Base-by-base conservation (phyloP, 2,888 invertebrate species). In the Hermodice carunculata region DNA sequence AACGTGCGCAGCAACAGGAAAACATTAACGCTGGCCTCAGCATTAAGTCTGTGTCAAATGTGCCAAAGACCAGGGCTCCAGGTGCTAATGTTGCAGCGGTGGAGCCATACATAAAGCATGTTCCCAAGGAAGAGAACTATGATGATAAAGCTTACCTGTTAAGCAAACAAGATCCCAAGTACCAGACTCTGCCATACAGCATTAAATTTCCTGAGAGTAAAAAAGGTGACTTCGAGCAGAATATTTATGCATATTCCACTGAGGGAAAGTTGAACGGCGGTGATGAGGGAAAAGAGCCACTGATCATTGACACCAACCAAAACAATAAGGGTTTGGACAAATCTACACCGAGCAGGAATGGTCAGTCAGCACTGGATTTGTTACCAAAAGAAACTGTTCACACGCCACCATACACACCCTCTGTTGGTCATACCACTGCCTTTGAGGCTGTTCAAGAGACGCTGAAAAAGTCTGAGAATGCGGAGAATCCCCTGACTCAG, bases 181-280 rank as follows among this genome's bases (percentile, higher is more conserved):
- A 94, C 88, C 95, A 95, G 88, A 94, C 94, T 31, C 88, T 95
- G 86, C 95, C 95, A 76, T 93, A 94, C 87, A 95, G 92, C 84
- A 94, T 93, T 40, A 95, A 94, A 87, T 93, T 94, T 85, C 70
- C 77, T 29, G 60, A 56, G 32, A 22, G 46, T 17, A 24, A 46
- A n/a, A 49, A 49, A 26, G 31, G 32, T n/a, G n/a, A n/a, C n/a
- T n/a, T n/a, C n/a, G n/a, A n/a, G n/a, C n/a, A n/a, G n/a, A n/a
- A n/a, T n/a, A n/a, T n/a, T n/a, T n/a, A n/a, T n/a, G n/a, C n/a
- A n/a, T n/a, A n/a, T n/a, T n/a, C n/a, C n/a, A n/a, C n/a, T n/a
- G n/a, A n/a, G n/a, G n/a, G n/a, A n/a, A n/a, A n/a, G n/a, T n/a
- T n/a, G n/a, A n/a, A n/a, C n/a, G n/a, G n/a, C n/a, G n/a, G n/a